Base-by-base conservation (phyloP, 2,888 invertebrate species). In the Cheilosia soror region DNA sequence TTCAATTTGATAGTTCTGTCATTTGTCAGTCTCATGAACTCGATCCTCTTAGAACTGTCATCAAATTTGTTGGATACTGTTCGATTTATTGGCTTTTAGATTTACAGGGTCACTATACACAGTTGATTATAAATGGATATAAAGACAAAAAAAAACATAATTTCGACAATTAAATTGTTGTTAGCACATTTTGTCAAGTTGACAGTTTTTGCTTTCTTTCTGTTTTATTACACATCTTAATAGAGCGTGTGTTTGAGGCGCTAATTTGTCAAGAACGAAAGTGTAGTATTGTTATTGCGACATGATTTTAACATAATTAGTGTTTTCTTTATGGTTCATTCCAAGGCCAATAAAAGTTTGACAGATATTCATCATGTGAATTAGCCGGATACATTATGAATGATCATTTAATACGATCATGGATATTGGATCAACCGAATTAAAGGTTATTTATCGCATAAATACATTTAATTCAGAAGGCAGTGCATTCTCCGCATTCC, bases 241-340 rank as follows among this genome's bases (percentile, higher is more conserved):
- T 65, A 27, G 57, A 75, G 57, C 49, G 51, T 44, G 33, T n/a
- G 20, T 42, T 13, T 33, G 11, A 20, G 13, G 47, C 42, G 72
- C 33, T 79, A 66, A 79, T 79, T 79, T 42, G 31, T 25, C 57
- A 49, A 72, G 55, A 79, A 79, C 65, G 65, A 72, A 79, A 49
- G 58, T 78, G 42, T 51, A 40, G 72, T 51, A 71, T 40, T 71
- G 49, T n/a, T 40, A 49, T 57, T 63, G 29, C 49, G 78, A 47
- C 58, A 58, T 58, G 65, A 79, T 79, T 68, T 51, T 51, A 29
- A 57, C 47, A 33, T 57, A 57, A 62, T 68, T 47, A 77, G 62
- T 11, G 68, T 25, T 69, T 49, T 37, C 9, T 47, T 29, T 44
- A n/a, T 44, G 15, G 11, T 42, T 29, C 42, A 15, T 27, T 33